Conservation (phyloP, 2,113 vertebrate genomes). For the Microcebus lehilahytsara region DNA sequence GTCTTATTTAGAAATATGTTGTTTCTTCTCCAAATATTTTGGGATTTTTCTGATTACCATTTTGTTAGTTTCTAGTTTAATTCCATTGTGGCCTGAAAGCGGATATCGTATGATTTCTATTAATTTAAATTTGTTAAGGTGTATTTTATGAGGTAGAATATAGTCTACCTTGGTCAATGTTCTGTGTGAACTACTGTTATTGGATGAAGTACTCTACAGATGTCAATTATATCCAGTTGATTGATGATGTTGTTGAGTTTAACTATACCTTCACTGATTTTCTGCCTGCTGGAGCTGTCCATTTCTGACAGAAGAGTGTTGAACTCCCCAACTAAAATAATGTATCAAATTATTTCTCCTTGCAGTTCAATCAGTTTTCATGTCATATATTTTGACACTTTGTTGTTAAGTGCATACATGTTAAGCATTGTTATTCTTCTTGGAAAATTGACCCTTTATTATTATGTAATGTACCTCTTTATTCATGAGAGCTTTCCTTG, state of each 20-base stretch:
- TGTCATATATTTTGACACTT: not conserved
- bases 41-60: not conserved
- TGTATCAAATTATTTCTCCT: not conserved
- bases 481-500: not conserved
- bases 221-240: not conserved
- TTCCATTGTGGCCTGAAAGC: not conserved
- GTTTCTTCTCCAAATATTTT: not conserved
- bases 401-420: not conserved
- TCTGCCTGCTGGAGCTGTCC: not conserved
- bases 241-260: not conserved
- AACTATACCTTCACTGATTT: not conserved
- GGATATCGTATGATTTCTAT: not conserved
- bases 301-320: not conserved
- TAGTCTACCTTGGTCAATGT: not conserved
- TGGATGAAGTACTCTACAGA: not conserved
- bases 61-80: not conserved
- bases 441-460: not conserved
- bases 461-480: not conserved
- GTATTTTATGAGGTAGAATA: not conserved
- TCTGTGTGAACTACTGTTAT: not conserved
- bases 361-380: not conserved
- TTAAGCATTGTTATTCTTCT: not conserved
- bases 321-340: not conserved
- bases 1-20: not conserved
- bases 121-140: not conserved